Conservation (phyloP, 92 coral and sea anemone genomes). For the Paragorgia papillata region DNA sequence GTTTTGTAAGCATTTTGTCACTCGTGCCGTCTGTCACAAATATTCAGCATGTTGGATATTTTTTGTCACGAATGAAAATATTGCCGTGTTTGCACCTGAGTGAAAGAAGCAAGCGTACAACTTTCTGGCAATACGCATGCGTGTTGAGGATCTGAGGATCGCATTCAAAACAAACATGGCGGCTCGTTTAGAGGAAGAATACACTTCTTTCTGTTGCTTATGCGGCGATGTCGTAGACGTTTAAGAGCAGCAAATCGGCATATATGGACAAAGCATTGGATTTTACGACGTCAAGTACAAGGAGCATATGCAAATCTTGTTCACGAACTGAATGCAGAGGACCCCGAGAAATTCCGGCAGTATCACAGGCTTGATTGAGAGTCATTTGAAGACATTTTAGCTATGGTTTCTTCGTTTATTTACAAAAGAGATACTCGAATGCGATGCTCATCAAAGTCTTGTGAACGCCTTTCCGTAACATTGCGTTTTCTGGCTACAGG, state of each 20-base stretch:
- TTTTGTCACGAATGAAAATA: too few species aligned
- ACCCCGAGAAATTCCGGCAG: slow-evolving; percentile 46
- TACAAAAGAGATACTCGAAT: slow-evolving; percentile 40
- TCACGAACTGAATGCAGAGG: slow-evolving; percentile 39
- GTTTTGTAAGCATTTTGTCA: too few species aligned
- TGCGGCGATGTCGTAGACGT: slow-evolving; percentile 28
- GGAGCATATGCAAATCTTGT: slow-evolving; percentile 48
- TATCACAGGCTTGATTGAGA: slow-evolving; percentile 42
- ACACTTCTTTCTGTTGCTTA: background rate
- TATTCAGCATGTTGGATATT: too few species aligned
- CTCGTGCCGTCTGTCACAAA: too few species aligned
- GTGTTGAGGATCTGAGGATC: background rate
- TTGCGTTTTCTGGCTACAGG: slow-evolving; percentile 57
- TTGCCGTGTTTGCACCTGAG: too few species aligned
- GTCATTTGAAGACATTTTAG: slow-evolving; percentile 41
- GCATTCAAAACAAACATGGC: slow-evolving; percentile 17
- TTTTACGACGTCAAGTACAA: slow-evolving; percentile 17
- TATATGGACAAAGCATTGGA: slow-evolving; percentile 41
- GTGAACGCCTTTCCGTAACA: slow-evolving; percentile 58
- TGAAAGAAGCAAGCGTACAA: slow-evolving; percentile 9
- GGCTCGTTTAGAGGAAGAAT: too few species aligned
- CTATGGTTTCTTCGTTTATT: slow-evolving; percentile 33
- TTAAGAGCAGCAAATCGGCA: background rate
- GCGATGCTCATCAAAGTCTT: slow-evolving; percentile 45
- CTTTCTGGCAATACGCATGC: slow-evolving; percentile 6